A percentile compares a stretch with the other conserved stretches of the same genome.
Conservation (phyloP, 2,797 vertebrate genomes). For the Megalops cyprinoides region DNA sequence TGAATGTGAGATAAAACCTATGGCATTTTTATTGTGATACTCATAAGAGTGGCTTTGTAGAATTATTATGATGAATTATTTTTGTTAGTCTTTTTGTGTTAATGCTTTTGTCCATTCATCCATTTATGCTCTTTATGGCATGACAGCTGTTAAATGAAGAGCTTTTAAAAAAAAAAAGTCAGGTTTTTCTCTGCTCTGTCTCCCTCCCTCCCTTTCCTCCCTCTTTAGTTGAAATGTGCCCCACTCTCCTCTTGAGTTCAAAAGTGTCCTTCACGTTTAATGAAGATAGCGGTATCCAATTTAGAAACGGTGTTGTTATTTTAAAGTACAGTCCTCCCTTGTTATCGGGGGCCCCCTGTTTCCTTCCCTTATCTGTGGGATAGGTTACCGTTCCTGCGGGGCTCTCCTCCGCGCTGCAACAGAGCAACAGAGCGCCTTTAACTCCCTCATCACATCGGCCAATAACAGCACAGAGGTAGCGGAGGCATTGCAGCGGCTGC, state of each 20-base stretch:
- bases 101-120: no score
- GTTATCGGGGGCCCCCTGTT: constrained; percentile 63
- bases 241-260: neutral
- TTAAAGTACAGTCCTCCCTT: constrained; percentile 58
- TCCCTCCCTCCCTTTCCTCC: neutral
- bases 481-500: no score
- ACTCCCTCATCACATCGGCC: neutral
- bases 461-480: neutral
- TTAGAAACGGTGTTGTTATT: constrained; percentile 63
- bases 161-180: constrained; percentile 7
- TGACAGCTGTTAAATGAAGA: no score
- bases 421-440: constrained; percentile 27
- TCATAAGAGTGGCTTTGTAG: no score
- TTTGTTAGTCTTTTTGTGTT: no score
- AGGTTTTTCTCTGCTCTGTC: no score
- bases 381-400: constrained; percentile 45
- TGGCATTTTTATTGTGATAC: no score
- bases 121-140: no score
- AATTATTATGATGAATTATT: no score
- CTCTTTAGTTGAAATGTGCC: constrained; percentile 32
- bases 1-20: no score
- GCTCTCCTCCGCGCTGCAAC: neutral
- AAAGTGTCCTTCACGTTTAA: constrained; percentile 49
- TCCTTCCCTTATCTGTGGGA: constrained; percentile 50
- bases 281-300: constrained; percentile 61